Evolutionary conservation across 2,888 invertebrate genomes (phyloP).

Genomic region (Epirrhoe tristata): DNA sequence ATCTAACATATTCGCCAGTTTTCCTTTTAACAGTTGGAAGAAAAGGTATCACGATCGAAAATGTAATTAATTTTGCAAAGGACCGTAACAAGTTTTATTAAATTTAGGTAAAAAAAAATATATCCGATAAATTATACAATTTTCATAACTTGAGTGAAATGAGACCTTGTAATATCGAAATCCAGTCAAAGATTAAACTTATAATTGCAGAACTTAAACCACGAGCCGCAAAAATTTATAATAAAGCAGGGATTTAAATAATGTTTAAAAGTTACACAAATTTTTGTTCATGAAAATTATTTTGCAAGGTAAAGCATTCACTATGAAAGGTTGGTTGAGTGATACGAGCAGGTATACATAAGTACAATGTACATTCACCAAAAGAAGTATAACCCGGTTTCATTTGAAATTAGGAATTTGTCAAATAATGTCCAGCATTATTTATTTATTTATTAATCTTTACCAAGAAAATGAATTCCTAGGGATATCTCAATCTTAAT

Average conservation of each 20-base stretch:
- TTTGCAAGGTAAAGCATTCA: not conserved
- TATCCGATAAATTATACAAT: not conserved
- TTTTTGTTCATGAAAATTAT: conserved; percentile 1
- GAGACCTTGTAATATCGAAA: conserved; percentile 9
- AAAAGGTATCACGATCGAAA: too few species aligned
- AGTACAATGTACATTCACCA: not conserved
- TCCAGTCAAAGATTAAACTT: conserved; percentile 28
- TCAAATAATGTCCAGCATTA: too few species aligned
- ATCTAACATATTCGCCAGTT: too few species aligned
- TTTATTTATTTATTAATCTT: too few species aligned
- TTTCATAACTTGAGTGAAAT: not conserved
- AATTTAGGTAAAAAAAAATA: too few species aligned
- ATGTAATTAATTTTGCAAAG: not conserved
- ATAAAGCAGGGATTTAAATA: conserved; percentile 10
- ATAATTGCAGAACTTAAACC: conserved; percentile 31
- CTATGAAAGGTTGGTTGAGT: not conserved
- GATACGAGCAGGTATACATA: not conserved
- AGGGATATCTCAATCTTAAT: too few species aligned
- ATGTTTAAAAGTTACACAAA: conserved; percentile 14
- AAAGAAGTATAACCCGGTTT: not conserved
- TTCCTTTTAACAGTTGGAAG: too few species aligned
- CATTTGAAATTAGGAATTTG: not conserved
- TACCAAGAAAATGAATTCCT: too few species aligned
- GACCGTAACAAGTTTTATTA: too few species aligned
- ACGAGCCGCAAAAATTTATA: conserved; percentile 13